Conservation (phyloP, 2,888 invertebrate species). For the Drosophila aldrichi region DNA sequence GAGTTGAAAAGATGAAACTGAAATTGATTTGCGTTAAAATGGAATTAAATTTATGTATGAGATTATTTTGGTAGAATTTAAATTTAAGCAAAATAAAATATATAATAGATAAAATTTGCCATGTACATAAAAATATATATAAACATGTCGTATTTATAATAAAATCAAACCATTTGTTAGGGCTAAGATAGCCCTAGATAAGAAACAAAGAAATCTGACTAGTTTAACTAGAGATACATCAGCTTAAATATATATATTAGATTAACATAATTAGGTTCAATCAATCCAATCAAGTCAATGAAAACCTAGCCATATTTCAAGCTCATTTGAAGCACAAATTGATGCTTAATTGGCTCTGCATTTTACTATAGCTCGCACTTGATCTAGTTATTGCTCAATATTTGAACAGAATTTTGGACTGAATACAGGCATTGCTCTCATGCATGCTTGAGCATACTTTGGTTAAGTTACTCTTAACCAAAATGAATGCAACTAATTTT, state of each 20-base stretch:
- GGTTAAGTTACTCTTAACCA: constrained; percentile 24
- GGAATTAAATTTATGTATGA: background rate
- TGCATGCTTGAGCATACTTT: constrained; percentile 8
- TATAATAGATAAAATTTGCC: too few species aligned
- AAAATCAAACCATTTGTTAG: too few species aligned
- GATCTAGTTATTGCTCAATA: background rate
- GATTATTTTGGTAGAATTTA: background rate
- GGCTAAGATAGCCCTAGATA: too few species aligned
- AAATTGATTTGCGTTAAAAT: background rate
- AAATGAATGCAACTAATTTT: constrained; percentile 56
- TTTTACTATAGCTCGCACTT: background rate
- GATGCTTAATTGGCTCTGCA: background rate
- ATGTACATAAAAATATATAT: too few species aligned
- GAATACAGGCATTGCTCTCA: background rate
- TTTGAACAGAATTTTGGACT: background rate
- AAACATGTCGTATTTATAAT: too few species aligned
- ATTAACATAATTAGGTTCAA: background rate
- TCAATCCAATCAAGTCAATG: background rate
- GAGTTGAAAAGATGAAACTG: background rate
- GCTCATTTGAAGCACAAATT: background rate
- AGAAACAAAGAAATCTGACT: too few species aligned
- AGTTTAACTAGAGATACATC: too few species aligned
- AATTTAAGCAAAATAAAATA: too few species aligned
- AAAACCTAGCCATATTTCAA: background rate
- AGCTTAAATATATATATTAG: too few species aligned